Evolutionary conservation across 2,888 invertebrate species (phyloP), one percentile per base, ranked within the genome.

Genomic region (Philhelius pedissequus): DNA sequence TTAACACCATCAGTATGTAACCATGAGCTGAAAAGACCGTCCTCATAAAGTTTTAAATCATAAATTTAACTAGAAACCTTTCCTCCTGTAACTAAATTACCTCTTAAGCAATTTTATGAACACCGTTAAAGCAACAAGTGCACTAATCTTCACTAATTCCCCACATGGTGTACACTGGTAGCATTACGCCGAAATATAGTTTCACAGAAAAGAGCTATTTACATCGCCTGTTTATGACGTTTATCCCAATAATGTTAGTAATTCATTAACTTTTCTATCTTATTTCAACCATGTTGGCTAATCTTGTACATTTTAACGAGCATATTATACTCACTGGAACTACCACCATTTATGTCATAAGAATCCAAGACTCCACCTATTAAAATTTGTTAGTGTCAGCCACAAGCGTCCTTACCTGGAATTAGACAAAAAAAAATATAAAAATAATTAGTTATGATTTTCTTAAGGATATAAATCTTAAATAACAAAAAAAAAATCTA

Each of bases 381-480:
- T 50, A 74, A 77, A 66, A 38, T 56, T 43, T 50, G 35, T 43
- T 60, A 45, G 38, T 38, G 50, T 22, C 35, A 35, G 7, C 40
- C 30, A 22, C 48, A 13, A 43, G 38, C 66, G 74, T 83, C 79
- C 83, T 79, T 83, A 83, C 83, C 83, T 83, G 79, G 79, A 83
- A 83, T 70, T 20, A 58, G 22, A 64, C 20, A 22, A 43, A 27
- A 45, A n/a, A 45, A 54, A 1, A 38, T 11, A 82, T 50, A 77
- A 45, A 73, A 73, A 73, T 70, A 83, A 79, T 79, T 75, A 69
- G 74, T 83, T 79, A 83, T 79, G 78, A 79, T 69, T 74, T 69
- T 79, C n/a, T 64, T n/a, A 35, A 43, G 58, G 70, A 70, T 79
- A 75, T n/a, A 64, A 74, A 74, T 79, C 74, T 77, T 70, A 76